Evolutionary conservation across 2,888 invertebrate genomes (phyloP).

Genomic region (Tineola bisselliella): DNA sequence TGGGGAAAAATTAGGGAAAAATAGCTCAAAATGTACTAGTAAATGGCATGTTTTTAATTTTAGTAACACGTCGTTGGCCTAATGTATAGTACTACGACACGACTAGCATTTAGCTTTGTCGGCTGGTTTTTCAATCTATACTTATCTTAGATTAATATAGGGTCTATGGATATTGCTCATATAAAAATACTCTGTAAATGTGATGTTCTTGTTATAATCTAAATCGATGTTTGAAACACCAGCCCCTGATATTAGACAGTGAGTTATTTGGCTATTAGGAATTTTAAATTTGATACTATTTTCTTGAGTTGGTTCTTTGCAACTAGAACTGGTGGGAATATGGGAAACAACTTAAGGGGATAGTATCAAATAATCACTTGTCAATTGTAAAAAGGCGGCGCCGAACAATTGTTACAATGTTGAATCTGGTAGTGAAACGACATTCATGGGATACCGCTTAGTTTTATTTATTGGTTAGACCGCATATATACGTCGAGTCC

Average conservation of each 20-base stretch:
- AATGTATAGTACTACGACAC: neutral
- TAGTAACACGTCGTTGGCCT: neutral
- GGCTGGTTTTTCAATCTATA: neutral
- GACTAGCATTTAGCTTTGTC: neutral
- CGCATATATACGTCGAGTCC: too few relatives aligned
- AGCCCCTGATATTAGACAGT: neutral
- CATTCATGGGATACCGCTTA: neutral
- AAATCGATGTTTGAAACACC: neutral
- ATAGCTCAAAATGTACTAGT: too few relatives aligned
- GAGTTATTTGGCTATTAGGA: neutral
- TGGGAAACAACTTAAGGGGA: neutral
- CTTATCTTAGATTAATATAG: neutral
- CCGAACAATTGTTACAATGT: slow-evolving; percentile 44
- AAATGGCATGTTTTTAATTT: neutral
- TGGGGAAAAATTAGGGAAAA: too few relatives aligned
- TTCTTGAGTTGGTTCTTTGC: too few relatives aligned
- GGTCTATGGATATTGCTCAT: neutral
- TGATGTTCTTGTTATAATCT: neutral
- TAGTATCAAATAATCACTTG: slow-evolving; percentile 31
- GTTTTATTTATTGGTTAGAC: too few relatives aligned
- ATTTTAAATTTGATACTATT: neutral
- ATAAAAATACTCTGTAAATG: neutral
- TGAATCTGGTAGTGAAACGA: slow-evolving; percentile 55
- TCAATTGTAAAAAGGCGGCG: slow-evolving; percentile 63
- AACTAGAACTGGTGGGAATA: too few relatives aligned